Evolutionary conservation across 2,888 invertebrate species (phyloP), one percentile per base, ranked within the genome.

Genomic region (Megaustenia siamemsis): DNA sequence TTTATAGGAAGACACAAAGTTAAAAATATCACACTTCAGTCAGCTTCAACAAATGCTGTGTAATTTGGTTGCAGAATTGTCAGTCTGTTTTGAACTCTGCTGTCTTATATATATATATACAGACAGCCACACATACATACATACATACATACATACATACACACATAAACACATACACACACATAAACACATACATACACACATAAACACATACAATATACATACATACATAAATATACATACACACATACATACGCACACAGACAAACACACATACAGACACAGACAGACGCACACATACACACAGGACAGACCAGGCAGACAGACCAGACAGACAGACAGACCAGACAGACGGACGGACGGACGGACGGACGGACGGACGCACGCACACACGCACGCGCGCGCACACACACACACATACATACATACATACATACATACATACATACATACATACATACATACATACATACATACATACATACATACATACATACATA

Each of bases 201-300:
- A 68, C 32, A 68, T 68, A 68, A 35, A 68, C 35, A 68, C 32
- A 68, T 45, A 45, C 8, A 45, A 45, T 6, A 45, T 45, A 45
- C 8, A 45, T 45, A 45, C 8, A 45, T 45, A 45, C 8, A 45
- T 45, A 45, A 12, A 45, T 45, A 45, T 6, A n/a, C n/a, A 45
- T 45, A 45, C 8, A 45, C 12, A 45, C 8, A 45, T 45, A 45
- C 8, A 45, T 45, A 45, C 8, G 12, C 12, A 45, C 8, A 45
- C 12, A 45, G 45, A 45, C 12, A 45, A 12, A 45, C 35, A 68
- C 32, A 68, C 35, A 68, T 28, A 68, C 35, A 68, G 68, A 68
- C 35, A 68, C 35, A 68, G 68, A 68, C 35, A 68, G 68, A 68
- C 35, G 35, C 32, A 68, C 35, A 68, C 32, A 68, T 68, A 68